Conservation (phyloP, 2,797 vertebrate genomes). For the Malurus leucopterus region DNA sequence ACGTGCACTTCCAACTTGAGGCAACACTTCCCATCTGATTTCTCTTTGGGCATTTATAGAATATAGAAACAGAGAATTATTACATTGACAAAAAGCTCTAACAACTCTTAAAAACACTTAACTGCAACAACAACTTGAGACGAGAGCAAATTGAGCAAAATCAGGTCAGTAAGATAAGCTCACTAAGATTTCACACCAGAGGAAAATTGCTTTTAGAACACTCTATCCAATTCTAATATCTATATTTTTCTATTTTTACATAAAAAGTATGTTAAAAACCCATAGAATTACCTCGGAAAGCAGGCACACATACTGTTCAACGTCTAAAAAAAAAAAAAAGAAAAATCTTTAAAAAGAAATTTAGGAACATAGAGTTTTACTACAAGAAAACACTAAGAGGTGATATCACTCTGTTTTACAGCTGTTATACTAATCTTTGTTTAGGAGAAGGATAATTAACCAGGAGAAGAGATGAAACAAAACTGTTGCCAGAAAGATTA, state of each 20-base stretch:
- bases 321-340: not conserved
- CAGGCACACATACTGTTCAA: not conserved
- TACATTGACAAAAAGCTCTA: not conserved
- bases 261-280: not conserved
- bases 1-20: not conserved
- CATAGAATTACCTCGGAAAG: not conserved
- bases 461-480: not conserved
- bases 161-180: not conserved
- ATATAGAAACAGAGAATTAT: not conserved
- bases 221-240: not conserved
- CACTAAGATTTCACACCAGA: not conserved
- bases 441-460: not conserved
- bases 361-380: not conserved
- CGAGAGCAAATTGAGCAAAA: not conserved
- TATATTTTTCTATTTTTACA: not conserved
- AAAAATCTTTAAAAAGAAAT: not conserved
- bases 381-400: not conserved
- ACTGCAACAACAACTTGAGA: not conserved
- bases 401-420: not conserved
- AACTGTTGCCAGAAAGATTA: not conserved
- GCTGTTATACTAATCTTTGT: not conserved
- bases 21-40: not conserved
- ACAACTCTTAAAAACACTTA: not conserved
- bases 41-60: not conserved
- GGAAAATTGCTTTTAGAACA: not conserved